Conservation (phyloP, 2,888 invertebrate genomes). For the Leptura quadrifasciata region DNA sequence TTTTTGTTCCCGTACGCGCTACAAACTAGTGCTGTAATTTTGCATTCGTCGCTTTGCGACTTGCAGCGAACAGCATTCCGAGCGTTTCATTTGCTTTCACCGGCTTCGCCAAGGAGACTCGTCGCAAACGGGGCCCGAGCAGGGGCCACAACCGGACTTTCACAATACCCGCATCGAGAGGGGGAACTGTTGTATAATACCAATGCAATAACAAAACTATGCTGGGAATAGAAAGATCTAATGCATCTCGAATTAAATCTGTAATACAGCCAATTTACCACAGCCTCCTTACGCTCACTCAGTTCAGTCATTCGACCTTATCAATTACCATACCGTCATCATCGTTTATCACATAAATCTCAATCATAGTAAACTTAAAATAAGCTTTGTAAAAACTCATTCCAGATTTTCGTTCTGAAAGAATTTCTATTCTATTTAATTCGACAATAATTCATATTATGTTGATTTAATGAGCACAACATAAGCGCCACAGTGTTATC, state of each 20-base stretch:
- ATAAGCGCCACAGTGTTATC: slow-evolving; percentile 22
- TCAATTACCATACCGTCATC: slow-evolving; percentile 36
- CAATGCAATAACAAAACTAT: slow-evolving; percentile 69
- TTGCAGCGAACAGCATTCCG: slow-evolving; percentile 66
- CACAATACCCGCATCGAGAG: slow-evolving; percentile 70
- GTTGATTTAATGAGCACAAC: slow-evolving; percentile 13
- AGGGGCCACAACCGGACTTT: slow-evolving; percentile 73
- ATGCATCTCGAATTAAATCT: slow-evolving; percentile 60
- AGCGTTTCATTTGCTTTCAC: slow-evolving; percentile 71
- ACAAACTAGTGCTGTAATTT: slow-evolving; percentile 61
- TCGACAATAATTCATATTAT: neutral
- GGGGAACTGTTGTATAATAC: slow-evolving; percentile 73
- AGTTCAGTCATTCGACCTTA: slow-evolving; percentile 40
- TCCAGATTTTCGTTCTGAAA: neutral
- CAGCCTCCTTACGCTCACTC: slow-evolving; percentile 46
- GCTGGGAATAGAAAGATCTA: slow-evolving; percentile 65
- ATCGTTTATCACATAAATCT: neutral
- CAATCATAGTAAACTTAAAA: neutral
- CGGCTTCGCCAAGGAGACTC: slow-evolving; percentile 72
- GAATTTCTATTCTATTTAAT: slow-evolving; percentile 27
- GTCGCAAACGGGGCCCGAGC: slow-evolving; percentile 71
- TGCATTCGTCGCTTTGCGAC: slow-evolving; percentile 62
- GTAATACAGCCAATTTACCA: slow-evolving; percentile 51
- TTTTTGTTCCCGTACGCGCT: slow-evolving; percentile 49
- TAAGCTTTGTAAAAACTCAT: neutral